Conservation (phyloP, 2,797 vertebrate species). For the Falco columbarius region DNA sequence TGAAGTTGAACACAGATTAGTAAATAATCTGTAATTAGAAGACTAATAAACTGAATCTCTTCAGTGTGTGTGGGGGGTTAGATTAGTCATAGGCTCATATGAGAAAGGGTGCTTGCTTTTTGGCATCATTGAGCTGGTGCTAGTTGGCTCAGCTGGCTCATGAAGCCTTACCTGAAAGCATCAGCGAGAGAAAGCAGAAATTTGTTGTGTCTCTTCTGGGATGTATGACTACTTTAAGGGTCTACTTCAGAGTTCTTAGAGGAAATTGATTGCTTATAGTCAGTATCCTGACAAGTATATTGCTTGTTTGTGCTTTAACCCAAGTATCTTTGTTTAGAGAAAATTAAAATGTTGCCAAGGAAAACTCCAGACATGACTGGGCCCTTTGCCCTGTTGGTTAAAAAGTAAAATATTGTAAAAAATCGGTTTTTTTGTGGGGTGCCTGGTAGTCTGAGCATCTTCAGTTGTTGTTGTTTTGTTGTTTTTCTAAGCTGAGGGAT, state of each 20-base stretch:
- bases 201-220: neutral
- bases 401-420: neutral
- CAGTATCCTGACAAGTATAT: neutral
- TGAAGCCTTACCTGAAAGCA: neutral
- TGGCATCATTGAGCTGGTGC: neutral
- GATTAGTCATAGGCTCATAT: accelerated
- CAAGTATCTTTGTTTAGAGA: neutral
- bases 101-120: neutral
- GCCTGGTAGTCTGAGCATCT: neutral
- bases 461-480: neutral
- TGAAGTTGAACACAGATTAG: neutral
- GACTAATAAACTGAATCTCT: neutral
- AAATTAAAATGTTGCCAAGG: neutral
- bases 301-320: neutral
- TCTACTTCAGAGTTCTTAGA: neutral
- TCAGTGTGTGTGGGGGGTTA: neutral
- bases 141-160: neutral
- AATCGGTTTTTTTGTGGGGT: accelerated
- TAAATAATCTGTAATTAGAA: neutral
- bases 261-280: neutral
- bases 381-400: neutral
- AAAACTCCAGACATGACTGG: neutral
- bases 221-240: neutral
- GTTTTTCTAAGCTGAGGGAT: neutral
- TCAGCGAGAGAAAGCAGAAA: neutral